phyloP scores from a whole-genome alignment of 2,797 vertebrate species.

The Spheniscus humboldti region DNA sequence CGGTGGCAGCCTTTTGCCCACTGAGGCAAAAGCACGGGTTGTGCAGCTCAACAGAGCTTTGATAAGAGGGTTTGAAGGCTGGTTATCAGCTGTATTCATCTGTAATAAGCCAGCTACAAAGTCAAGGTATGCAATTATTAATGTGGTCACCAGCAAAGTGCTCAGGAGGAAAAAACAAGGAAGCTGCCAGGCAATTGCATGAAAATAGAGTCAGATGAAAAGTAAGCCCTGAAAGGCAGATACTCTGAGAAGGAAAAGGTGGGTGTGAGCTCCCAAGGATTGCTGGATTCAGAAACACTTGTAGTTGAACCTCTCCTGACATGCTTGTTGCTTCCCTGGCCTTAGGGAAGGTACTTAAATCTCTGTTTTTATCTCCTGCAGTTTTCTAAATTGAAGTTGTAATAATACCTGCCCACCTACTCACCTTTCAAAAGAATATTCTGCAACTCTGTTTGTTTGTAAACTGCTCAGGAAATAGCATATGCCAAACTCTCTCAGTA shows the following conservation, averaged over 20 bases:
- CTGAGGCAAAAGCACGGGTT: background rate
- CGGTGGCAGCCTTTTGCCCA: background rate
- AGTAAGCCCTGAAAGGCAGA: background rate
- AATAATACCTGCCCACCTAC: slow-evolving; percentile 26
- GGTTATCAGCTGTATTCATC: background rate
- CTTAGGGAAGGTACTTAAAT: background rate
- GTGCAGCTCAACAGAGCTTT: background rate
- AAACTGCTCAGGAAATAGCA: background rate
- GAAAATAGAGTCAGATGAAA: slow-evolving; percentile 4
- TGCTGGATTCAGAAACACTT: background rate
- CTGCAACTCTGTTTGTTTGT: background rate
- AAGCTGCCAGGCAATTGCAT: background rate
- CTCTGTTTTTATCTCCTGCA: background rate
- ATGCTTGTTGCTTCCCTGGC: background rate
- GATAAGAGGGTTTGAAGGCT: background rate
- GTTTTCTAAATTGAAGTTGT: background rate
- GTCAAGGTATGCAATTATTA: background rate
- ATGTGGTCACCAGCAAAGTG: background rate
- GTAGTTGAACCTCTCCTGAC: background rate
- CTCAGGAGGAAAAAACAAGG: background rate
- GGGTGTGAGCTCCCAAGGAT: background rate
- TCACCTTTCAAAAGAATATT: slow-evolving; percentile 9
- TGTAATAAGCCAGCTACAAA: background rate
- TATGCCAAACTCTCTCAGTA: background rate
- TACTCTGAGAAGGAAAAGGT: background rate